Evolutionary conservation across 2,888 invertebrate genomes (phyloP).

Genomic region (Drosophila neotestacea): DNA sequence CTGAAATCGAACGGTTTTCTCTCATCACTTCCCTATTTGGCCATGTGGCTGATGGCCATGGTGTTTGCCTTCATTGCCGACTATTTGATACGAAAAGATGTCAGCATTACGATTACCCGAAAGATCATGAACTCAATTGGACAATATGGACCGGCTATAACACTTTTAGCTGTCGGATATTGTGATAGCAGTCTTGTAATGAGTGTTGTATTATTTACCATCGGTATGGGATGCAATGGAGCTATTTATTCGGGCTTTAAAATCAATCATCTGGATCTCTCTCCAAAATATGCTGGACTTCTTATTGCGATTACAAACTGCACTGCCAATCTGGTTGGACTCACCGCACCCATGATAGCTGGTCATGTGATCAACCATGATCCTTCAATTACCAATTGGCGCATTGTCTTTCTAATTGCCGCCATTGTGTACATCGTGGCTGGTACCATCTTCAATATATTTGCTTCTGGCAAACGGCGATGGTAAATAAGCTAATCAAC

Average conservation of each 20-base stretch:
- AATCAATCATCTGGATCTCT: constrained; percentile 92
- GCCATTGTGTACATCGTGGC: constrained; percentile 91
- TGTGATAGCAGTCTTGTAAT: constrained; percentile 87
- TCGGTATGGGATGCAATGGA: constrained; percentile 94
- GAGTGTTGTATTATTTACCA: constrained; percentile 90
- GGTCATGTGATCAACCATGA: constrained; percentile 92
- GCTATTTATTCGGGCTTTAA: constrained; percentile 91
- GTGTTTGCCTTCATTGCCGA: constrained; percentile 8
- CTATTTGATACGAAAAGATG: not conserved
- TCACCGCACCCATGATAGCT: constrained; percentile 93
- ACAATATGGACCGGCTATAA: constrained; percentile 9
- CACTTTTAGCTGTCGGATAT: constrained; percentile 7
- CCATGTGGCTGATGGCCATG: constrained; percentile 18
- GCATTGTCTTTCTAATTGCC: constrained; percentile 93
- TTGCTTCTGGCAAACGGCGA: constrained; percentile 91
- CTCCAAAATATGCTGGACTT: constrained; percentile 88
- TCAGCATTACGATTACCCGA: constrained; percentile 1
- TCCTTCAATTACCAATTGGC: constrained; percentile 94
- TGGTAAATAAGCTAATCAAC: constrained; percentile 87
- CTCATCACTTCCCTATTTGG: constrained; percentile 10
- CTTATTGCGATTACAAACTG: constrained; percentile 96
- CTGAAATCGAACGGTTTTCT: constrained; percentile 85
- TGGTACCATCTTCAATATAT: constrained; percentile 91
- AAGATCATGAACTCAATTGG: constrained; percentile 20
- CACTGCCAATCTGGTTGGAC: constrained; percentile 51